These are phyloP conservation scores for Tenthredo notha DNA, from an alignment of 2,888 invertebrate genomes.

Conservation along the genomic window DNA sequence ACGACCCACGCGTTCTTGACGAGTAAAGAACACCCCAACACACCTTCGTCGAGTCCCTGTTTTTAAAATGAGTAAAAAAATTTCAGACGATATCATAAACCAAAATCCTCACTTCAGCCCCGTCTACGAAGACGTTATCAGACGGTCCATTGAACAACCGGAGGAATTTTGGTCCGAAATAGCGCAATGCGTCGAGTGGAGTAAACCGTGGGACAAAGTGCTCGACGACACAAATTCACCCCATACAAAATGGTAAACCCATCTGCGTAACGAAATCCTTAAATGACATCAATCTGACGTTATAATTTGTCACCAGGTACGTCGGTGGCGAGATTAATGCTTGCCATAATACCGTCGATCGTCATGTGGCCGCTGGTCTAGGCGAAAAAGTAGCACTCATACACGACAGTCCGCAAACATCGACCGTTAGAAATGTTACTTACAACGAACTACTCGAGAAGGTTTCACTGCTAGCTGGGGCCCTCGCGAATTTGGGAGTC, in stretches of 20 bases:
- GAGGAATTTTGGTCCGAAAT: slow-evolving; percentile 93
- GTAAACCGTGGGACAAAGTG: slow-evolving; percentile 90
- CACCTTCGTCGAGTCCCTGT: background rate
- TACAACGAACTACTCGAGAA: slow-evolving; percentile 90
- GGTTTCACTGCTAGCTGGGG: slow-evolving; percentile 90
- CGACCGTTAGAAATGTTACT: slow-evolving; percentile 87
- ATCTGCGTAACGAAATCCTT: background rate
- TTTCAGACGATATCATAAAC: slow-evolving; percentile 71
- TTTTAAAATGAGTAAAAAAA: background rate
- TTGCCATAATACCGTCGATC: slow-evolving; percentile 95
- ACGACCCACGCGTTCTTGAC: background rate
- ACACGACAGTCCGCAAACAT: slow-evolving; percentile 94
- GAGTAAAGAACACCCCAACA: background rate
- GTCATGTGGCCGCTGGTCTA: slow-evolving; percentile 90
- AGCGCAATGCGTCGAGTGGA: slow-evolving; percentile 89
- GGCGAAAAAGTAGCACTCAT: slow-evolving; percentile 91
- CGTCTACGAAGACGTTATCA: slow-evolving; percentile 83
- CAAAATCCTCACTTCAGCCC: slow-evolving; percentile 69
- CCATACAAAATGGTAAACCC: slow-evolving; percentile 91
- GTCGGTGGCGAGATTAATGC: slow-evolving; percentile 95
- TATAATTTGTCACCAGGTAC: slow-evolving; percentile 82
- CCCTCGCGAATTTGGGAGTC: slow-evolving; percentile 88
- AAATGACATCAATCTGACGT: background rate
- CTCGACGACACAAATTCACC: slow-evolving; percentile 91
- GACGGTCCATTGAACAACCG: slow-evolving; percentile 87